These are phyloP conservation scores for Enteromius argenteus DNA, from an alignment of 2,797 vertebrate genomes.

Conservation along the genomic window DNA sequence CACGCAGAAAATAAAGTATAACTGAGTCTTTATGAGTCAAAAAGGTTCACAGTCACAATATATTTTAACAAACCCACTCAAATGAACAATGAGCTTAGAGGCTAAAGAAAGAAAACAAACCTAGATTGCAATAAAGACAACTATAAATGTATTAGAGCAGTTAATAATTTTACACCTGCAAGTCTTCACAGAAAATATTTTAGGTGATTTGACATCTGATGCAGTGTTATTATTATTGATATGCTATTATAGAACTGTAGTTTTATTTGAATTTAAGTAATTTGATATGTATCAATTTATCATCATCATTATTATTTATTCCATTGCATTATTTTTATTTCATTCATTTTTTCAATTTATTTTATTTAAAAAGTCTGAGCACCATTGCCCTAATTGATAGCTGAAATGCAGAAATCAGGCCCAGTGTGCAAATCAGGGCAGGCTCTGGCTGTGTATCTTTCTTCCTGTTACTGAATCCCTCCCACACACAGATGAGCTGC, in stretches of 20 bases:
- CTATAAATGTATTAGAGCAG: not conserved
- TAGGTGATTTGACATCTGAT: not conserved
- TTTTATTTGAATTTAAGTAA: not conserved
- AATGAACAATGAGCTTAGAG: not conserved
- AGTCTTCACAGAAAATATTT: not conserved
- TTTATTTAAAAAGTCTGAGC: not conserved
- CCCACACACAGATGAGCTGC: slow-evolving; percentile 42
- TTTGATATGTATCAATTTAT: not conserved
- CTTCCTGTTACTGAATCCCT: slow-evolving; percentile 45
- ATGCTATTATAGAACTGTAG: not conserved
- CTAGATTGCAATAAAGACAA: not conserved
- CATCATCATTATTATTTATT: not conserved
- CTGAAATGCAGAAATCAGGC: not conserved
- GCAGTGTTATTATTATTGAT: not conserved
- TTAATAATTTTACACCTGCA: not conserved
- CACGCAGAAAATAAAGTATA: not conserved
- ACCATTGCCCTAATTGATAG: not conserved
- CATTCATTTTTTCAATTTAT: not conserved
- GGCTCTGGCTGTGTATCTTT: not conserved
- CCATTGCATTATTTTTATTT: not conserved
- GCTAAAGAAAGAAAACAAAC: not conserved
- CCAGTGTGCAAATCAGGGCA: slow-evolving; percentile 21
- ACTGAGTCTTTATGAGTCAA: not conserved
- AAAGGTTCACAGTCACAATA: not conserved
- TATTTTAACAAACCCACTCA: not conserved